Percentiles rank a stretch among this genome's conserved stretches.
Conservation (phyloP, 2,113 vertebrate species). For the Phalacrocorax carbo region DNA sequence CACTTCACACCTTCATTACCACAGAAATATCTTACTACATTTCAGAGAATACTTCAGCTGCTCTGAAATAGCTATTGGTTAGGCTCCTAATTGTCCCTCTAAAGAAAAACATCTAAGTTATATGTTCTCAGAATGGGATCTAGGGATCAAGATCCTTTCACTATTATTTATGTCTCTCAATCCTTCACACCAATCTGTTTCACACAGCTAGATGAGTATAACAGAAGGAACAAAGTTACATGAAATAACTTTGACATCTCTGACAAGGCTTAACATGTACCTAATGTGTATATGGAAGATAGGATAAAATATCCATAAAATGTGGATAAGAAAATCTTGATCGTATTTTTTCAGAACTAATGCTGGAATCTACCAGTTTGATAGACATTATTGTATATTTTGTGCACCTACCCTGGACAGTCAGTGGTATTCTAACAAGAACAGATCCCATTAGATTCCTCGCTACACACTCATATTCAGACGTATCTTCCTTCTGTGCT, state of each 20-base stretch:
- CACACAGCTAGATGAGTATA: background rate
- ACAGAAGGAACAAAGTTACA: background rate
- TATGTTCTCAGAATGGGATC: background rate
- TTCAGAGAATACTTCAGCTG: background rate
- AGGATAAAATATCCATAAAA: background rate
- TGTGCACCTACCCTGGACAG: slow-evolving; percentile 82
- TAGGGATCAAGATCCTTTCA: background rate
- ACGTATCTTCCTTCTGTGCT: slow-evolving; percentile 85
- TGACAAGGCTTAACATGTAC: background rate
- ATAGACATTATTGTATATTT: background rate
- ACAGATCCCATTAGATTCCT: slow-evolving; percentile 90
- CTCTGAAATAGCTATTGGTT: background rate
- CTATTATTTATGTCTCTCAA: background rate
- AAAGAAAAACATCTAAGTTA: background rate
- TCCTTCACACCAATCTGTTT: background rate
- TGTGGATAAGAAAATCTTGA: background rate
- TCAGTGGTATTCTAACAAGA: slow-evolving; percentile 79
- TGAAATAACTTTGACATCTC: background rate
- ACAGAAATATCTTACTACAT: background rate
- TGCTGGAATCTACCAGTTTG: background rate
- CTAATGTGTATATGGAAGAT: background rate
- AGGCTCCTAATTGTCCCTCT: background rate
- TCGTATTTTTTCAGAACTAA: background rate
- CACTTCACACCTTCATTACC: accelerated
- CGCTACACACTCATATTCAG: slow-evolving; percentile 90